Base-by-base conservation (phyloP, 2,888 invertebrate species). In the Macrosoma leucophasiata region DNA sequence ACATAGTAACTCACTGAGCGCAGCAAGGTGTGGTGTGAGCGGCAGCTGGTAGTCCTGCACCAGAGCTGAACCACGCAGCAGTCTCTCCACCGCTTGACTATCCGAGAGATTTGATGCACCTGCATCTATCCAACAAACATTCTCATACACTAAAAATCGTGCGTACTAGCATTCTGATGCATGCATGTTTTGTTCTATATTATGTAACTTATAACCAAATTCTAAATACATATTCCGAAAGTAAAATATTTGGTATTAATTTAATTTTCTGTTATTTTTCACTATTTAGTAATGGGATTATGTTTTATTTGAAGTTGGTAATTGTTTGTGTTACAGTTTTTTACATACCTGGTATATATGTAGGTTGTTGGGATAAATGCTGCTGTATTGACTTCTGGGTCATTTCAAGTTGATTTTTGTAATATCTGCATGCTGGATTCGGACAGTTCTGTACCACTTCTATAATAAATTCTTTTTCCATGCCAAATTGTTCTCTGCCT, bases 401-500 rank as follows among this genome's bases (percentile, higher is more conserved):
- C 65, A 89, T 79, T 56, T 89, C 92, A 70, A 94, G 79, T 62
- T 94, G 94, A 60, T 90, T 93, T 66, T 95, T 95, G 62, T 94
- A 94, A 62, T 93, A 94, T 13, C 94, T 89, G 62, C 94, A 95
- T 8, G 93, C 93, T 6, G 93, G 93, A 70, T 94, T 94, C 0
- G 94, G 94, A 55, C 94, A 95, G 51, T 94, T 94, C 62, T 94
- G 94, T 9, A 94, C 93, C 13, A 95, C 94, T 73, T 95, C 94
- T 33, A 94, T 87, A 29, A 95, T 94, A 55, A 94, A 94, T 58
- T 94, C 94, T 56, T 94, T 94, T 64, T 95, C 94, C 94, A 95
- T 94, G 29, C 93, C 93, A 77, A 92, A 92, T 62, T 91, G 91
- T 61, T 93, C 92, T 37, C 91, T 79, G 6, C 92, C 92, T 63